These are phyloP conservation scores for Acromyrmex heyeri DNA, from an alignment of 1,140 invertebrate species.

Conservation along the genomic window DNA sequence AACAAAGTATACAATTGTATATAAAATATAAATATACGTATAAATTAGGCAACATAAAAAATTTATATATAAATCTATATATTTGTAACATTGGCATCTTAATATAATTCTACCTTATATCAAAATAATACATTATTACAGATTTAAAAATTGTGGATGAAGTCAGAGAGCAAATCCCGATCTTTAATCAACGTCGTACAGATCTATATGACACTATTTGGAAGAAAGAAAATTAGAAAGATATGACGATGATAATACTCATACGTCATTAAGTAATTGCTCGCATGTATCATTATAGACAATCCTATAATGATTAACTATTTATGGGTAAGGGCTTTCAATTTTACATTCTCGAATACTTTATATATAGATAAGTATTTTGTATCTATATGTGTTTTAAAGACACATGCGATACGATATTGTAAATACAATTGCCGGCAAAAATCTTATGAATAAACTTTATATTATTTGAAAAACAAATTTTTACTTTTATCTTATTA, in stretches of 20 bases:
- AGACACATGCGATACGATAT: background rate
- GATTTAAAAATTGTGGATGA: conserved; percentile 92
- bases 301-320: background rate
- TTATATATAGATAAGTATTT: conserved; percentile 26
- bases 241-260: background rate
- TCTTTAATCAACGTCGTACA: conserved; percentile 91
- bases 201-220: conserved; percentile 92
- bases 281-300: background rate
- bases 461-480: conserved; percentile 11
- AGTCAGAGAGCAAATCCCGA: conserved; percentile 93
- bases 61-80: too few species aligned
- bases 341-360: conserved; percentile 18
- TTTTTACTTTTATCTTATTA: conserved; percentile 4
- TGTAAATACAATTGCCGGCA: background rate
- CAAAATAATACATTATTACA: conserved; percentile 81
- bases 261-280: conserved; percentile 11
- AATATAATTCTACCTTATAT: background rate
- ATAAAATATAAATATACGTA: background rate
- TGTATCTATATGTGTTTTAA: background rate
- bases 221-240: conserved; percentile 66
- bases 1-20: background rate
- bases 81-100: too few species aligned
- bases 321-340: background rate
- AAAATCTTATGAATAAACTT: conserved; percentile 38
- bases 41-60: too few species aligned